Percentiles rank a stretch among this genome's conserved stretches.
Conservation (phyloP, 2,113 vertebrate genomes). For the Fukomys damarensis region DNA sequence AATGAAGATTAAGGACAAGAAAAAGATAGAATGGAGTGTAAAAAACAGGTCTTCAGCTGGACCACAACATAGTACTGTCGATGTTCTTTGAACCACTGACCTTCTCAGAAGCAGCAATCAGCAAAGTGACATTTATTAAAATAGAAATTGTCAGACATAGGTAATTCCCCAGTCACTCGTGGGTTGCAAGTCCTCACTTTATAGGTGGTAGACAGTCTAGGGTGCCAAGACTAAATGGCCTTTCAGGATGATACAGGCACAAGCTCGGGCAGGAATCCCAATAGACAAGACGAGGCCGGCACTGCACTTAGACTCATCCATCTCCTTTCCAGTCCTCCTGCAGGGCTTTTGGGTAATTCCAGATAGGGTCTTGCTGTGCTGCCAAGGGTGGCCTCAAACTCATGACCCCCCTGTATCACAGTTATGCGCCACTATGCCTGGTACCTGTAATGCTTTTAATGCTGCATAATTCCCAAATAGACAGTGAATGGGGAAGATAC, state of each 20-base stretch:
- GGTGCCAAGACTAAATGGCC: neutral
- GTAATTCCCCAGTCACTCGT: constrained; percentile 17
- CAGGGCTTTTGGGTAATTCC: neutral
- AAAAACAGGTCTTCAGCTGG: neutral
- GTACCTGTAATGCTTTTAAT: neutral
- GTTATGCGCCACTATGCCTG: neutral
- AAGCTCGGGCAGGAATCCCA: neutral
- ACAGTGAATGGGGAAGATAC: neutral
- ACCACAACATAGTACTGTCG: neutral
- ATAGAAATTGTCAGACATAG: constrained; percentile 4
- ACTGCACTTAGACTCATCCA: neutral
- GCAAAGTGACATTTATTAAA: constrained; percentile 20
- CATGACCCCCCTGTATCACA: neutral
- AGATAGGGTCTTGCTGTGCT: neutral
- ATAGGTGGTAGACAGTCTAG: neutral
- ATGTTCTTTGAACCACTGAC: neutral
- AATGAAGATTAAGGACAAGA: constrained; percentile 4
- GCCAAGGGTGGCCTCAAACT: neutral
- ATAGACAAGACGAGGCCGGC: neutral
- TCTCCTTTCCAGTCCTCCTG: neutral
- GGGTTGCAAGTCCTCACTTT: neutral
- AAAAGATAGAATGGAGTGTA: neutral
- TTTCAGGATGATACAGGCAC: neutral
- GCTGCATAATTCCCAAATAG: neutral
- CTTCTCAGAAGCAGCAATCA: constrained; percentile 50